Base-by-base conservation (phyloP, 35 echinoderm and acorn worm genomes). In the Acanthaster planci region DNA sequence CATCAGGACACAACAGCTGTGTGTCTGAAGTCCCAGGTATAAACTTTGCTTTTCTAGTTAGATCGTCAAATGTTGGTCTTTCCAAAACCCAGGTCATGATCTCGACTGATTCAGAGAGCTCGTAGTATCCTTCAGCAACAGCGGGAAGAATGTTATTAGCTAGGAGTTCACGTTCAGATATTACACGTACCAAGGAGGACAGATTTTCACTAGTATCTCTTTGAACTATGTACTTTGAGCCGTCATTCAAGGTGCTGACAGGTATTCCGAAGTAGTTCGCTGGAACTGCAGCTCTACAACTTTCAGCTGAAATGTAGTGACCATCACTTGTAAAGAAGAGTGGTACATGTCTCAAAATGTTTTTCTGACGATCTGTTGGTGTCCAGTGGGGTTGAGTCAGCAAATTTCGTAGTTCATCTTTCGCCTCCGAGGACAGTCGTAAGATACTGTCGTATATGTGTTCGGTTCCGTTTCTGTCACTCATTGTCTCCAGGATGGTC, bases 11-110 rank as follows among this genome's bases (percentile, higher is more conserved):
- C 17, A 21, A 6, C 8, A 39, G 38, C 12, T 4, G 4, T 64
- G 1, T 59, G 15, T 23, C 52, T 17, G 31, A 21, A 35, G 35
- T 27, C 14, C 32, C 39, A 1, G 53, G 53, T 37, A 83, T 60
- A 36, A 83, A 83, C 53, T 51, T 57, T 17, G 38, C 3, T 1
- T 58, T 2, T 38, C 16, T 21, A 5, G 59, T 17, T 17, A 51
- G 18, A 16, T 8, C 22, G 56, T 83, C 55, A 57, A 32, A 60
- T 21, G 17, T 3, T 58, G 51, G n/a, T 23, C 23, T 56, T 19
- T 6, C 53, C n/a, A 83, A 40, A 3, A 83, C 52, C 81, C 55
- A 83, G 38, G 21, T 35, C 81, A 83, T 83, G 21, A 83, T 0
- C 16, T 1, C 39, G 7, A 58, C 15, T 8, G 52, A 60, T 38